Percentiles rank a stretch among this genome's conserved stretches.
Conservation (phyloP, 2,113 vertebrate species). For the Xiphophorus maculatus region DNA sequence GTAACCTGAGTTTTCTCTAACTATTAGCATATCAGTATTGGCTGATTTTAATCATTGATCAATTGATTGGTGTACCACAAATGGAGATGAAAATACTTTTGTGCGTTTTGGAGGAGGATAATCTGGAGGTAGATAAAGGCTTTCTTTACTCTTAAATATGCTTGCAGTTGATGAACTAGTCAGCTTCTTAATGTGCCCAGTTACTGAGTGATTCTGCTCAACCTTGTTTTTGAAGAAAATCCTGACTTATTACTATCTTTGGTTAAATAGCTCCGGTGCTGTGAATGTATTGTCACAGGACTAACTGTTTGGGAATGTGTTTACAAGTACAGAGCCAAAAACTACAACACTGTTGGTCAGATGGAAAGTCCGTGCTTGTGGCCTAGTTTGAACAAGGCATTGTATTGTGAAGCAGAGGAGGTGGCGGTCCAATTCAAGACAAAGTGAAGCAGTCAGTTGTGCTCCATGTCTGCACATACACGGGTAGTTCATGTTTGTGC, state of each 20-base stretch:
- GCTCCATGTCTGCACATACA: slow-evolving; percentile 20
- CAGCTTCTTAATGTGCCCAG: too few species aligned
- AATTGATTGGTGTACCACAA: background rate
- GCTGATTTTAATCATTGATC: background rate
- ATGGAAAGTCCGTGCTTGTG: slow-evolving; percentile 66
- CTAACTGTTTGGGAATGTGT: slow-evolving; percentile 54
- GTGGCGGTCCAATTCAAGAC: slow-evolving; percentile 45
- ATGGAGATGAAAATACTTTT: background rate
- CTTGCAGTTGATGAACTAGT: background rate
- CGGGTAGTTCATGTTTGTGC: background rate
- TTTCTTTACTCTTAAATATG: background rate
- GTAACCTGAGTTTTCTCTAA: background rate
- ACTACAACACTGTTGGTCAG: slow-evolving; percentile 27
- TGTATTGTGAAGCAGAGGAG: slow-evolving; percentile 59
- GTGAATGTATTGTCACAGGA: slow-evolving; percentile 10
- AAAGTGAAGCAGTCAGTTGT: slow-evolving; percentile 58
- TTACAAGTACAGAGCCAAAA: slow-evolving; percentile 49
- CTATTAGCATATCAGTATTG: background rate
- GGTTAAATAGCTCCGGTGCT: background rate
- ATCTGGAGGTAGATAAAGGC: background rate
- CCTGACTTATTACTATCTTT: background rate
- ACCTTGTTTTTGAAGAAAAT: background rate
- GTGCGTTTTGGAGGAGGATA: too few species aligned
- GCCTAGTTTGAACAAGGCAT: slow-evolving; percentile 69
- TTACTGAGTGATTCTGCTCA: background rate